Percentiles rank a stretch among this genome's conserved stretches.
Conservation (phyloP, 2,888 invertebrate species). For the Patella ulyssiponensis region DNA sequence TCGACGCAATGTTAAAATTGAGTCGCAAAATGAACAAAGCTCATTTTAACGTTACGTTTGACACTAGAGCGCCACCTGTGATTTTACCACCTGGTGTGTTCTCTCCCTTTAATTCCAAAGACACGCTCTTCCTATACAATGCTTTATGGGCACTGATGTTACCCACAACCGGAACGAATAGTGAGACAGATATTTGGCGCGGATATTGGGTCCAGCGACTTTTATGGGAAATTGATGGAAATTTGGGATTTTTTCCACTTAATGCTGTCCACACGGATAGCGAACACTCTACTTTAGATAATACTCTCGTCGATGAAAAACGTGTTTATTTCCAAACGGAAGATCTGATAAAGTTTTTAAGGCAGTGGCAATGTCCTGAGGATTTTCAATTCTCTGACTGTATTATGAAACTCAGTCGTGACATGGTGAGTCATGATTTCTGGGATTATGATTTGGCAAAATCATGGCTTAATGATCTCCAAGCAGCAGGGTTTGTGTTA, state of each 20-base stretch:
- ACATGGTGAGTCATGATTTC: not conserved
- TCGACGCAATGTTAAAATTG: too few relatives aligned
- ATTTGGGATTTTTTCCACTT: conserved; percentile 50
- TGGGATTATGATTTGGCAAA: not conserved
- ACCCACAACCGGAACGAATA: conserved; percentile 47
- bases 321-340: conserved; percentile 45
- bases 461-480: not conserved
- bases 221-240: conserved; percentile 47
- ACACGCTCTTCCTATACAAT: conserved; percentile 51
- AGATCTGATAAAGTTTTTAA: conserved; percentile 36
- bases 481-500: not conserved
- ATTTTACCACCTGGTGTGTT: conserved; percentile 48
- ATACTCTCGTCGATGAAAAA: conserved; percentile 46
- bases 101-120: conserved; percentile 59
- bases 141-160: conserved; percentile 58
- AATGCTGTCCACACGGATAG: conserved; percentile 45
- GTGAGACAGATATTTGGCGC: conserved; percentile 58
- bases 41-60: too few relatives aligned
- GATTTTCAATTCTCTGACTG: not conserved
- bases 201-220: conserved; percentile 57
- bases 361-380: conserved; percentile 43
- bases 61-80: conserved; percentile 42
- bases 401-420: not conserved
- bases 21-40: too few relatives aligned
- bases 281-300: conserved; percentile 40